phyloP scores from a whole-genome alignment of 2,888 invertebrate species.

The Mellilla xanthometata region DNA sequence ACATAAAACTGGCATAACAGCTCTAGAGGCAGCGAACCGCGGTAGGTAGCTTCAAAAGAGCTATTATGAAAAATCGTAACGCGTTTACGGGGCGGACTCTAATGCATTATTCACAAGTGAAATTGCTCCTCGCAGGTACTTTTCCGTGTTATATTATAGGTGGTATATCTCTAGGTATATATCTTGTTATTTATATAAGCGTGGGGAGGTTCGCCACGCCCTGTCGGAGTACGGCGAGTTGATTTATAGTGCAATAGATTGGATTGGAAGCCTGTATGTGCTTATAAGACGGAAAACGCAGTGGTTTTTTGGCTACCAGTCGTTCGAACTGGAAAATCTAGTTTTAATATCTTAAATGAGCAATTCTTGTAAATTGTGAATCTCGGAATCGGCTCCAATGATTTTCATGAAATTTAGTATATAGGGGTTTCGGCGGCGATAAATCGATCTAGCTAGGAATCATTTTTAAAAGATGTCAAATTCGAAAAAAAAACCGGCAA shows the following conservation, averaged over 20 bases:
- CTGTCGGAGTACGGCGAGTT: slow-evolving; percentile 22
- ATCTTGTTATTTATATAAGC: slow-evolving; percentile 65
- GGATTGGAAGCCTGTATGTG: slow-evolving; percentile 13
- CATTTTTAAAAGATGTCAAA: no score
- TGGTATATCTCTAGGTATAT: slow-evolving; percentile 15
- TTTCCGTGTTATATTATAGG: slow-evolving; percentile 35
- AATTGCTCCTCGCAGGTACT: slow-evolving; percentile 65
- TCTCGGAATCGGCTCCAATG: no score
- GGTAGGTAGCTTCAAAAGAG: slow-evolving; percentile 62
- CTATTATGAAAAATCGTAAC: slow-evolving; percentile 82
- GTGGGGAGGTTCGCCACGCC: slow-evolving; percentile 49
- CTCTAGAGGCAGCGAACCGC: slow-evolving; percentile 31
- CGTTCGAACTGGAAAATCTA: no score
- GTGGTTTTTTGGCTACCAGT: no score
- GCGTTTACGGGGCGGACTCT: slow-evolving; percentile 74
- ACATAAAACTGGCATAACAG: slow-evolving; percentile 55
- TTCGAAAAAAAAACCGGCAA: no score
- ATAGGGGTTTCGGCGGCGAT: no score
- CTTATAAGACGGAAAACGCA: neutral
- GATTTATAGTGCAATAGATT: slow-evolving; percentile 25
- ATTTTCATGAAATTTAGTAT: no score
- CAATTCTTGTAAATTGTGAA: no score
- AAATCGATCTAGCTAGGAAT: no score
- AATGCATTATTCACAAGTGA: slow-evolving; percentile 73
- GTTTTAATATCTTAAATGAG: no score